These are phyloP conservation scores for Natrix natrix DNA, from an alignment of 2,797 vertebrate genomes.

Conservation along the genomic window DNA sequence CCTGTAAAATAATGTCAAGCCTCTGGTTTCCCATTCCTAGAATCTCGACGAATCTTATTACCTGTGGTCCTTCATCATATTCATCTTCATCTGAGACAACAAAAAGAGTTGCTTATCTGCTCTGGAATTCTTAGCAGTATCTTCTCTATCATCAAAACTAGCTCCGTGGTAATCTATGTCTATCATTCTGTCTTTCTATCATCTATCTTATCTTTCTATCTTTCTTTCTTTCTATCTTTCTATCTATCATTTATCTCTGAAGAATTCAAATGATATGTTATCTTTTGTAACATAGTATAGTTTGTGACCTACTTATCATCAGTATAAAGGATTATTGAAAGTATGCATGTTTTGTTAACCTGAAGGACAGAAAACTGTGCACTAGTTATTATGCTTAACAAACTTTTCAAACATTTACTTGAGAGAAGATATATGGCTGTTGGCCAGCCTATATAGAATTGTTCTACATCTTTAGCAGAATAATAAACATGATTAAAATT, in stretches of 20 bases:
- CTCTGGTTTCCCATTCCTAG: slow-evolving; percentile 69
- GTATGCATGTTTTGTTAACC: background rate
- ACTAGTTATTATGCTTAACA: background rate
- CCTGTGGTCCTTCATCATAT: slow-evolving; percentile 98
- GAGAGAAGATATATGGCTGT: background rate
- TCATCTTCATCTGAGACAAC: slow-evolving; percentile 95
- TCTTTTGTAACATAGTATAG: background rate
- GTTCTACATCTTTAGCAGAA: slow-evolving; percentile 28
- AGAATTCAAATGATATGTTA: slow-evolving; percentile 6
- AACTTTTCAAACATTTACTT: background rate
- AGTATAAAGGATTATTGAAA: background rate
- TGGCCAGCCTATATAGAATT: background rate
- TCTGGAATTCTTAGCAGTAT: slow-evolving; percentile 97
- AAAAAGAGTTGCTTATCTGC: slow-evolving; percentile 98
- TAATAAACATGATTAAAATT: slow-evolving; percentile 45
- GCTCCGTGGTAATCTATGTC: slow-evolving; percentile 84
- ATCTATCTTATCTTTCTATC: background rate
- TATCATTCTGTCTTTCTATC: background rate
- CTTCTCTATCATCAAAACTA: slow-evolving; percentile 97
- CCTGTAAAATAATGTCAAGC: background rate
- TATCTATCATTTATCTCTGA: background rate
- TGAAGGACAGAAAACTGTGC: background rate
- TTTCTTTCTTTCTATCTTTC: background rate
- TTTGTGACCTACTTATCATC: background rate
- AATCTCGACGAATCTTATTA: slow-evolving; percentile 94